These are phyloP conservation scores for Crossocerus cetratus DNA, from an alignment of 2,888 invertebrate genomes.

Conservation along the genomic window DNA sequence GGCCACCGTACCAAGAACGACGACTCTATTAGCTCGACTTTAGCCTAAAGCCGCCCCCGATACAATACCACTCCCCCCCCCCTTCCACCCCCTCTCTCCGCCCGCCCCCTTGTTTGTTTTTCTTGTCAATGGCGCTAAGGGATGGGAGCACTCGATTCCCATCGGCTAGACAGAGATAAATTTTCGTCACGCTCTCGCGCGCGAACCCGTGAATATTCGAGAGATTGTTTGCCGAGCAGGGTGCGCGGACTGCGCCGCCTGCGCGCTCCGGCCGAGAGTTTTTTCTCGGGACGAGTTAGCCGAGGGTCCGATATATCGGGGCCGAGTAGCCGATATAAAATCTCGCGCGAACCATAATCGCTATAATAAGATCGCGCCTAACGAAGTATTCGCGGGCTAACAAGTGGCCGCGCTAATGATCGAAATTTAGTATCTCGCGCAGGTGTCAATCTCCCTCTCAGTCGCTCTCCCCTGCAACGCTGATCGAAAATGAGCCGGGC, in stretches of 20 bases:
- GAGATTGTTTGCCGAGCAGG: too few species aligned
- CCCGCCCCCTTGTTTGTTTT: conserved; percentile 44
- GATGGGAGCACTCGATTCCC: conserved; percentile 7
- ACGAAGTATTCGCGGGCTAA: not conserved
- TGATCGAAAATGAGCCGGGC: not conserved
- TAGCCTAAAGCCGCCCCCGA: conserved; percentile 63
- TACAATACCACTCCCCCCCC: conserved; percentile 24
- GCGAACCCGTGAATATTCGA: not conserved
- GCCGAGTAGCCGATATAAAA: too few species aligned
- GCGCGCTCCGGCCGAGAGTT: too few species aligned
- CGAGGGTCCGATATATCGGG: too few species aligned
- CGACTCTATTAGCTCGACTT: conserved; percentile 75
- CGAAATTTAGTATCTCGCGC: not conserved
- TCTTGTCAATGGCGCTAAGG: conserved; percentile 50
- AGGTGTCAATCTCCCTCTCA: not conserved
- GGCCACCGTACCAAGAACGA: conserved; percentile 71
- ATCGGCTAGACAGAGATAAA: not conserved
- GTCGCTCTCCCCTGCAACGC: not conserved
- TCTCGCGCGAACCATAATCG: too few species aligned
- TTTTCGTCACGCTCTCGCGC: not conserved
- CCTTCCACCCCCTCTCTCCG: not conserved
- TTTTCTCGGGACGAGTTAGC: too few species aligned
- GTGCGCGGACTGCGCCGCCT: too few species aligned
- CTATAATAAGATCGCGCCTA: not conserved
- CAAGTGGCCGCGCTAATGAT: not conserved